These are phyloP conservation scores for Cochlearius cochlearius DNA, from an alignment of 2,113 vertebrate genomes.

Conservation along the genomic window DNA sequence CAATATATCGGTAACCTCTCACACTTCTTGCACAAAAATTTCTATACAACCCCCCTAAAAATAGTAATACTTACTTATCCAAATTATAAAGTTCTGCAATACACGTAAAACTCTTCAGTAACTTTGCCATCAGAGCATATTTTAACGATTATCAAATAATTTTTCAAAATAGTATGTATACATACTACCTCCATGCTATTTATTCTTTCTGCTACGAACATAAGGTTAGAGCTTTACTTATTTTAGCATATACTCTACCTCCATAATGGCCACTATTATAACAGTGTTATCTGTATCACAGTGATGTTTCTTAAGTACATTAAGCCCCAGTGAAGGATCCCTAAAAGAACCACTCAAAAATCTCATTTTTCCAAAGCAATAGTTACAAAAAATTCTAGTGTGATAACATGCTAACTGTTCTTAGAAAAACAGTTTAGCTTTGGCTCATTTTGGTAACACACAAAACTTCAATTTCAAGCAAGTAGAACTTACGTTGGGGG, in stretches of 20 bases:
- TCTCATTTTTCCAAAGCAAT: background rate
- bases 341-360: background rate
- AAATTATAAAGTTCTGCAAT: background rate
- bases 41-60: background rate
- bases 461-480: conserved; percentile 28
- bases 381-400: background rate
- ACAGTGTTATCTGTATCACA: background rate
- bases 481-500: background rate
- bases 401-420: background rate
- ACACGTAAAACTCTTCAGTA: background rate
- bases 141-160: background rate
- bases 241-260: background rate
- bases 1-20: background rate
- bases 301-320: background rate
- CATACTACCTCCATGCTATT: background rate
- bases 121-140: background rate
- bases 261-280: background rate
- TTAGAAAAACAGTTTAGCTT: background rate
- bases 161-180: background rate
- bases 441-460: conserved; percentile 26
- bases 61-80: background rate
- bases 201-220: background rate
- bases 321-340: background rate
- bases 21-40: background rate
- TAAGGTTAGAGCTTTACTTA: background rate